Evolutionary conservation across 2,113 vertebrate genomes (phyloP).

Genomic region (Sinocyclocheilus anshuiensis): DNA sequence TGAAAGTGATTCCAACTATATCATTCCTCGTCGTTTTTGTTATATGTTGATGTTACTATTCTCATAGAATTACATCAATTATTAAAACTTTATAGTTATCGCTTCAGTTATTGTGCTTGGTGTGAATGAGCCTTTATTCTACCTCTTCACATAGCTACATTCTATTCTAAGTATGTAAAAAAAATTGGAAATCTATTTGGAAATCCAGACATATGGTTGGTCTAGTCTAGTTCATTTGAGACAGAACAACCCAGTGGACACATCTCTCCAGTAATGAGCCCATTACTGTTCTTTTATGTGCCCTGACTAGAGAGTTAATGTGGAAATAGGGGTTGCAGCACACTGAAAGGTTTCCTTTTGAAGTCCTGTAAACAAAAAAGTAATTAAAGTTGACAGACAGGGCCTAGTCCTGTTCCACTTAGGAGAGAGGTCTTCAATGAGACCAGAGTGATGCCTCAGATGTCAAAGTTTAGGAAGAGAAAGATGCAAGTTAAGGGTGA

Average conservation of each 20-base stretch:
- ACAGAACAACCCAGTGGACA: conserved; percentile 51
- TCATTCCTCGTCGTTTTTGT: not conserved
- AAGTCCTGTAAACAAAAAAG: conserved; percentile 34
- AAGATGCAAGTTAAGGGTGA: not conserved
- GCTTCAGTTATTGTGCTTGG: not conserved
- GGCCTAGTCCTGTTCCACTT: not conserved
- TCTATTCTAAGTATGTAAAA: not conserved
- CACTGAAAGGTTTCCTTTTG: conserved; percentile 38
- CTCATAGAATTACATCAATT: too few relatives aligned
- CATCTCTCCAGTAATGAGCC: conserved; percentile 57
- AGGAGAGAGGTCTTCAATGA: not conserved
- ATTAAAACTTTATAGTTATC: too few relatives aligned
- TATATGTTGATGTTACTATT: not conserved
- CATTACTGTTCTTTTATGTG: conserved; percentile 50
- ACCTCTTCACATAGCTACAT: not conserved
- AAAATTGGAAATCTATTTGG: not conserved
- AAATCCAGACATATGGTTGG: conserved; percentile 44
- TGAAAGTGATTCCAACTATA: not conserved
- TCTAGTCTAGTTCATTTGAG: conserved; percentile 60
- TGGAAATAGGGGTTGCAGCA: conserved; percentile 32
- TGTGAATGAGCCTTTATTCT: not conserved
- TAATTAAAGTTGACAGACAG: conserved; percentile 29
- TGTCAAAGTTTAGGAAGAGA: not conserved
- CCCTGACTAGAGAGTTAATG: conserved; percentile 53
- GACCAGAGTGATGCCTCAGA: not conserved